These are phyloP conservation scores for Oncorhynchus mykiss DNA, from an alignment of 2,113 vertebrate genomes.

Conservation along the genomic window DNA sequence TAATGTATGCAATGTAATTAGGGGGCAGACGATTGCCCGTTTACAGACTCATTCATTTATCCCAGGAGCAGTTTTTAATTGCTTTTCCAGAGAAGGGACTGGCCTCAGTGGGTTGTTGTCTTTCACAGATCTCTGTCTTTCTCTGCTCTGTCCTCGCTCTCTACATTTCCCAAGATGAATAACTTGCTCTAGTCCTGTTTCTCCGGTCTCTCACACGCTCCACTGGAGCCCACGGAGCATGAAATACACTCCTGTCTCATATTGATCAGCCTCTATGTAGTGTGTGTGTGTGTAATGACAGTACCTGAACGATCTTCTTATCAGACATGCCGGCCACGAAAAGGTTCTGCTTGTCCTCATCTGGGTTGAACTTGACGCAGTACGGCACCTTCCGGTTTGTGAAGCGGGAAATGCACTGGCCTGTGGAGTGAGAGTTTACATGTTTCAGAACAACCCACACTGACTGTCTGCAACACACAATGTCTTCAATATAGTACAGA, in stretches of 20 bases:
- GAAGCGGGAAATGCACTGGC: slow-evolving; percentile 92
- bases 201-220: neutral
- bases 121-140: slow-evolving; percentile 9
- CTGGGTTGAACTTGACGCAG: slow-evolving; percentile 98
- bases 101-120: neutral
- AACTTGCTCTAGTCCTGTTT: slow-evolving; percentile 44
- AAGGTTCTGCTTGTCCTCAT: slow-evolving; percentile 96
- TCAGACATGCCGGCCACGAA: slow-evolving; percentile 99
- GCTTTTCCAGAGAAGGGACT: neutral
- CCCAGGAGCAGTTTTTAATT: slow-evolving; percentile 9
- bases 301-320: slow-evolving; percentile 98
- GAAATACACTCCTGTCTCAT: slow-evolving; percentile 26
- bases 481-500: neutral
- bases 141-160: neutral
- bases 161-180: slow-evolving; percentile 46
- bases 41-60: neutral
- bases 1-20: no score
- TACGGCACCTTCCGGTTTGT: slow-evolving; percentile 98
- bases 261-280: neutral
- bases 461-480: neutral
- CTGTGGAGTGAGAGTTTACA: slow-evolving; percentile 38
- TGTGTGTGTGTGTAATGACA: slow-evolving; percentile 10
- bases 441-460: slow-evolving; percentile 36
- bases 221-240: slow-evolving; percentile 14
- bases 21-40: no score